phyloP scores from a whole-genome alignment of 2,113 vertebrate genomes.

The Xiphorhynchus elegans region DNA sequence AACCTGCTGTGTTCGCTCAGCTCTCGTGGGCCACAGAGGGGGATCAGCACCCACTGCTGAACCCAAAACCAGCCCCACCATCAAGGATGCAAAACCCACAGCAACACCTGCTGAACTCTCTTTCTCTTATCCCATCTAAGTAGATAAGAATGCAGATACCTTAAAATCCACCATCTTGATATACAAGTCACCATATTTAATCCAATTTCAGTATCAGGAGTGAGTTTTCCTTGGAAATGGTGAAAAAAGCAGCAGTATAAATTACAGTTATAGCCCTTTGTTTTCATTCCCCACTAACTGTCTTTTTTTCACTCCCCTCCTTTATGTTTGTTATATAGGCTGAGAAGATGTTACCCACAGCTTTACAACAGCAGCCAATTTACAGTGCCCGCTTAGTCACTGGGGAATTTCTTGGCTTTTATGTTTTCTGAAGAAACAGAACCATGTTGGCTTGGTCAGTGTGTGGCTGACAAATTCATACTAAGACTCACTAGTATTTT shows the following conservation, averaged over 20 bases:
- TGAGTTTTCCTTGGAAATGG: background rate
- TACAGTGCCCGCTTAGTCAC: background rate
- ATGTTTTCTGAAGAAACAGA: background rate
- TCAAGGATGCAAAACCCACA: background rate
- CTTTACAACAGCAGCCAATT: background rate
- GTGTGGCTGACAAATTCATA: background rate
- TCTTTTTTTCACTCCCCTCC: background rate
- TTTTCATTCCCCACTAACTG: background rate
- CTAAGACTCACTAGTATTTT: background rate
- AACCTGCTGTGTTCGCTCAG: background rate
- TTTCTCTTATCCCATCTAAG: background rate
- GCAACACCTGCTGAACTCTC: background rate
- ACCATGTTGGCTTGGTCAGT: background rate
- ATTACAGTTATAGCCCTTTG: background rate
- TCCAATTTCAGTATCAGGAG: background rate
- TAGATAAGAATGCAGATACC: background rate
- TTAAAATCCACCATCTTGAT: background rate
- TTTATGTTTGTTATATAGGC: background rate
- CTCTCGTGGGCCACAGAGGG: accelerated
- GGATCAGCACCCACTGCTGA: background rate
- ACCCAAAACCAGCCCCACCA: background rate
- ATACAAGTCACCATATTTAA: background rate
- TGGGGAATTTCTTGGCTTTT: background rate
- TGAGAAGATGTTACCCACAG: background rate
- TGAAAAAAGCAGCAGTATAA: background rate